A percentile compares a stretch with the other conserved stretches of the same genome.
Evolutionary conservation across 2,888 invertebrate genomes (phyloP).

Genomic region (Campaea margaritaria): DNA sequence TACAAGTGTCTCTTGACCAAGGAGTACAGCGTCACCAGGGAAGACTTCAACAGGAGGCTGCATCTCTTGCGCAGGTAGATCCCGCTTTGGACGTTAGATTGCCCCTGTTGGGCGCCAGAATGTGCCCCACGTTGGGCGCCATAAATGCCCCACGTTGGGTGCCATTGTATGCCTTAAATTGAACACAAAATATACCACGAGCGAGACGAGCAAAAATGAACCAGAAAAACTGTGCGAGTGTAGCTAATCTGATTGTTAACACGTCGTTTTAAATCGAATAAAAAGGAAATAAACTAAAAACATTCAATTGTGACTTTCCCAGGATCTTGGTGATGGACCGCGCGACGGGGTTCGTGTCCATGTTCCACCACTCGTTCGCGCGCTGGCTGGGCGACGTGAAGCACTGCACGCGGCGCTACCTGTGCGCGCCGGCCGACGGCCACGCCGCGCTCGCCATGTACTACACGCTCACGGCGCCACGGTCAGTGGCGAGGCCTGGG

Average conservation of each 20-base stretch:
- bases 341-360: conserved; percentile 86
- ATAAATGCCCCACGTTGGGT: not conserved
- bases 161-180: too few species aligned
- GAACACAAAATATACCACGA: too few species aligned
- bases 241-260: too few species aligned
- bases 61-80: conserved; percentile 88
- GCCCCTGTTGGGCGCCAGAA: not conserved
- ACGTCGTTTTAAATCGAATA: too few species aligned
- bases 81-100: not conserved
- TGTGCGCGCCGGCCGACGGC: conserved; percentile 94
- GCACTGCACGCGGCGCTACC: conserved; percentile 97
- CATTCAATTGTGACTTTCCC: conserved; percentile 19
- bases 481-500: conserved; percentile 50
- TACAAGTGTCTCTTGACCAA: conserved; percentile 93
- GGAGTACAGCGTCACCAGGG: conserved; percentile 90
- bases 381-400: conserved; percentile 99
- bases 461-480: conserved; percentile 89
- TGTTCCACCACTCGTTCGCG: conserved; percentile 98
- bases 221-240: too few species aligned
- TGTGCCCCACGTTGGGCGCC: not conserved
- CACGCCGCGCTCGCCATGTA: conserved; percentile 95
- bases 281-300: too few species aligned
- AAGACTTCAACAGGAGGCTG: conserved; percentile 92
- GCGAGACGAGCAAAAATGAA: too few species aligned
- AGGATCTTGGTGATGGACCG: conserved; percentile 84